Percentiles rank a stretch among this genome's conserved stretches.
Evolutionary conservation across 1,140 invertebrate genomes (phyloP).

Genomic region (Drosophila asahinai): DNA sequence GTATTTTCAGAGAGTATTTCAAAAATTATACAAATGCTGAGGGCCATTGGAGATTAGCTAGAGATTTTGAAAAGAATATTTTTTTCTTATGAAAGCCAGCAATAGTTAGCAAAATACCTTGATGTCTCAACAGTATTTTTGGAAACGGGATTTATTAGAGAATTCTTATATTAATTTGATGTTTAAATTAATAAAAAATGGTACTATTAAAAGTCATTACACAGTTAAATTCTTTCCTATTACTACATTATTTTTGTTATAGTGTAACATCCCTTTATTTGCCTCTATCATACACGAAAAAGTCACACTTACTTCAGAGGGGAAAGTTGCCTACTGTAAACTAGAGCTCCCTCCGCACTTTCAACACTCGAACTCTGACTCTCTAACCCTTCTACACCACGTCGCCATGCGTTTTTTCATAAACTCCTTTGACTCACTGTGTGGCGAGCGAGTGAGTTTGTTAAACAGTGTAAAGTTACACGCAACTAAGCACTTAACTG

Average conservation of each 20-base stretch:
- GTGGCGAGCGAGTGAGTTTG: slow-evolving; percentile 63
- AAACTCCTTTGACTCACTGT: slow-evolving; percentile 44
- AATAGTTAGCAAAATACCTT: too few relatives aligned
- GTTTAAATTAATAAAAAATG: too few relatives aligned
- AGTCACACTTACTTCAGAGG: slow-evolving; percentile 43
- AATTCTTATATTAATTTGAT: too few relatives aligned
- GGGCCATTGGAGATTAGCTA: too few relatives aligned
- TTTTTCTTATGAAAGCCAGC: too few relatives aligned
- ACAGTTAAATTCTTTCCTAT: not conserved
- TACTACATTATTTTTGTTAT: not conserved
- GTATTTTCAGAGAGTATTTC: too few relatives aligned
- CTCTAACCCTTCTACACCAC: not conserved
- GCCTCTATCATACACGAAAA: slow-evolving; percentile 56
- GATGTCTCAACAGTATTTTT: too few relatives aligned
- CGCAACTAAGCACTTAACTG: slow-evolving; percentile 82
- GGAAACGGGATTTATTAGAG: too few relatives aligned
- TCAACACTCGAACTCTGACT: slow-evolving; percentile 9
- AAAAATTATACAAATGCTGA: too few relatives aligned
- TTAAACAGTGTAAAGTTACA: slow-evolving; percentile 82
- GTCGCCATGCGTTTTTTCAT: slow-evolving; percentile 12
- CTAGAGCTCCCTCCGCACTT: slow-evolving; percentile 3
- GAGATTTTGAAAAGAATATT: too few relatives aligned
- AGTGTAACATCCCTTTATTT: slow-evolving; percentile 50
- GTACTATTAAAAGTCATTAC: too few relatives aligned
- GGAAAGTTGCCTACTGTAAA: slow-evolving; percentile 12